Conservation (phyloP, 2,797 vertebrate species). For the Hylomyscus alleni region DNA sequence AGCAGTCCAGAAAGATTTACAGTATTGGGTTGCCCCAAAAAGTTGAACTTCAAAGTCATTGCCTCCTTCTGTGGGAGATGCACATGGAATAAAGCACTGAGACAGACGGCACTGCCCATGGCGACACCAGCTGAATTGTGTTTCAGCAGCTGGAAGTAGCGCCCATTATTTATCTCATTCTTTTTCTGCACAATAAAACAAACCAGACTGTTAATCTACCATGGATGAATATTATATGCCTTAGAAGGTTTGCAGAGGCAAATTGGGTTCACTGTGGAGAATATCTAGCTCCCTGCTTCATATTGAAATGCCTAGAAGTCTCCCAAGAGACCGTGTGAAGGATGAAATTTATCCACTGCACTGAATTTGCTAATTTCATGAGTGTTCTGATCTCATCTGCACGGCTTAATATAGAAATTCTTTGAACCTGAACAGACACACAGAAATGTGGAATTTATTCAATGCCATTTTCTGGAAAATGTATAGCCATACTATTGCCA, state of each 20-base stretch:
- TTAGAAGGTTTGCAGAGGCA: slow-evolving; percentile 57
- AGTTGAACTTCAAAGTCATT: rapidly evolving
- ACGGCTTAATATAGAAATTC: slow-evolving; percentile 22
- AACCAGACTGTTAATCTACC: slow-evolving; percentile 14
- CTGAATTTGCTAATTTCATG: slow-evolving; percentile 61
- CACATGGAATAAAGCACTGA: rapidly evolving
- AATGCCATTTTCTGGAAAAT: slow-evolving; percentile 18
- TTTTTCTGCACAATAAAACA: slow-evolving; percentile 64
- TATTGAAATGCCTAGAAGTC: slow-evolving; percentile 56
- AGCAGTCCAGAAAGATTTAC: too few relatives aligned
- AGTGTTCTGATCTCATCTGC: slow-evolving; percentile 34
- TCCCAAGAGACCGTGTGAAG: slow-evolving; percentile 66
- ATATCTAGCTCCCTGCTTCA: slow-evolving; percentile 39
- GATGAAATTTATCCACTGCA: slow-evolving; percentile 40
- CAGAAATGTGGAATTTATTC: background rate
- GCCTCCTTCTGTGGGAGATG: background rate
- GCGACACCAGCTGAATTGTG: rapidly evolving
- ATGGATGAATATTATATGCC: background rate
- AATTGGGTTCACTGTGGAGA: slow-evolving; percentile 60
- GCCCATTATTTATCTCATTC: slow-evolving; percentile 61
- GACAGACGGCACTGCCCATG: rapidly evolving
- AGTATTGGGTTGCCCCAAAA: too few relatives aligned
- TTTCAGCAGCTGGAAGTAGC: background rate
- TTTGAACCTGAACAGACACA: slow-evolving; percentile 52
- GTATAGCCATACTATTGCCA: background rate